Evolutionary conservation across 2,113 vertebrate genomes (phyloP), one percentile per base, ranked within the genome.

Genomic region (Colistium nudipinnis): DNA sequence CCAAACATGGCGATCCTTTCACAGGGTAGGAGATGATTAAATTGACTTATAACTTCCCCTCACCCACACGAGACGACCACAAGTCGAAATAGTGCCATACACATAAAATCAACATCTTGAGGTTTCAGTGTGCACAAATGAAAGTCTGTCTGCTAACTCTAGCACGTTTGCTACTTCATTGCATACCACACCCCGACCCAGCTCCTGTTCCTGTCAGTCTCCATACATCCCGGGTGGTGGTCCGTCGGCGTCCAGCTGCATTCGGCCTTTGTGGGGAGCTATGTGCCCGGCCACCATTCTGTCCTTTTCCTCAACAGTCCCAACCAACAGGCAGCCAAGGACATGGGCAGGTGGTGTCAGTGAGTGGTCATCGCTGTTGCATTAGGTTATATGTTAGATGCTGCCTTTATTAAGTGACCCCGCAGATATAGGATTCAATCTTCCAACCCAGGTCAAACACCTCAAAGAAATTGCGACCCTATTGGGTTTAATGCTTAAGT

Each of bases 311-410:
- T 97, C 89, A 95, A 86, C 91, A 96, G 94, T 51, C 95, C 95
- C 82, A 95, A 93, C 0, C 92, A 96, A 71, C 93, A 95, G 63
- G 71, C 88, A 31, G 96, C 95, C 68, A 94, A 77, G 89, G 94
- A 96, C 43, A 92, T 96, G 13, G 94, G 93, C 82, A 97, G 95
- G 95, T 96, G n/a, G n/a, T n/a, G n/a, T n/a, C n/a, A n/a, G n/a
- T n/a, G n/a, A n/a, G 10, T 16, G 27, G 19, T 16, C 53, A 31
- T 10, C n/a, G 10, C 14, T 20, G 2, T 35, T 30, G 17, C 1
- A 2, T 25, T 33, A 33, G 20, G 24, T 33, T 1, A 27, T 36
- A 17, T 35, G 0, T 28, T 3, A 7, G 17, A 36, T n/a, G n/a
- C n/a, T n/a, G n/a, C n/a, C n/a, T n/a, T n/a, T n/a, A n/a, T n/a